Conservation (phyloP, 2,888 invertebrate species). For the Heteromurus nitidus region DNA sequence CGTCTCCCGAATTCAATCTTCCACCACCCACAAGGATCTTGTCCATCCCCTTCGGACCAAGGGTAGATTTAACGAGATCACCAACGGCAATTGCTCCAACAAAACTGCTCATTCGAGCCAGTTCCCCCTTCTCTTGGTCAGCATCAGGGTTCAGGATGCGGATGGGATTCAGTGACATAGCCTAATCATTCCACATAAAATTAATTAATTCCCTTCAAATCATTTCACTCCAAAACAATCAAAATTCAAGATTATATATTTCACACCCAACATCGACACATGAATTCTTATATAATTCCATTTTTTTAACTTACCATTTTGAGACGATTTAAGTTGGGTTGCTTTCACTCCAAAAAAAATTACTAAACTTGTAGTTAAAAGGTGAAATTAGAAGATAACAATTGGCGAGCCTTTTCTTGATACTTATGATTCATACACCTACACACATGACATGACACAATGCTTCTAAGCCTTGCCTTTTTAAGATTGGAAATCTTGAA, state of each 20-base stretch:
- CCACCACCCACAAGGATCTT: slow-evolving; percentile 90
- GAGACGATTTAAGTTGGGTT: background rate
- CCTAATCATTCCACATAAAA: slow-evolving; percentile 7
- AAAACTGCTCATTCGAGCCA: slow-evolving; percentile 97
- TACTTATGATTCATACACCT: background rate
- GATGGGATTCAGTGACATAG: slow-evolving; percentile 92
- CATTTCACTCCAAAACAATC: background rate
- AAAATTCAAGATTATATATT: background rate
- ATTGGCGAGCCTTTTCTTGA: too few species aligned
- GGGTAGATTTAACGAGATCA: slow-evolving; percentile 97
- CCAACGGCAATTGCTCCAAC: slow-evolving; percentile 99
- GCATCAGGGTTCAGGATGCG: slow-evolving; percentile 96
- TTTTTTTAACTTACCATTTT: background rate
- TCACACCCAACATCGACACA: background rate
- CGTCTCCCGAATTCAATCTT: slow-evolving; percentile 79
- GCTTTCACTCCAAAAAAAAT: background rate
- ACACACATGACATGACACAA: background rate
- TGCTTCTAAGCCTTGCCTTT: background rate
- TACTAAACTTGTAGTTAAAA: background rate
- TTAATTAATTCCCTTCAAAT: background rate
- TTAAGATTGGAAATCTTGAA: background rate
- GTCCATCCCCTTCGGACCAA: slow-evolving; percentile 99
- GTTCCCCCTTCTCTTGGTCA: slow-evolving; percentile 98
- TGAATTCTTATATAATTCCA: background rate
- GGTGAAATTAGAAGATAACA: too few species aligned